Conservation (phyloP, 2,888 invertebrate genomes). For the Drosophila hamatofila region DNA sequence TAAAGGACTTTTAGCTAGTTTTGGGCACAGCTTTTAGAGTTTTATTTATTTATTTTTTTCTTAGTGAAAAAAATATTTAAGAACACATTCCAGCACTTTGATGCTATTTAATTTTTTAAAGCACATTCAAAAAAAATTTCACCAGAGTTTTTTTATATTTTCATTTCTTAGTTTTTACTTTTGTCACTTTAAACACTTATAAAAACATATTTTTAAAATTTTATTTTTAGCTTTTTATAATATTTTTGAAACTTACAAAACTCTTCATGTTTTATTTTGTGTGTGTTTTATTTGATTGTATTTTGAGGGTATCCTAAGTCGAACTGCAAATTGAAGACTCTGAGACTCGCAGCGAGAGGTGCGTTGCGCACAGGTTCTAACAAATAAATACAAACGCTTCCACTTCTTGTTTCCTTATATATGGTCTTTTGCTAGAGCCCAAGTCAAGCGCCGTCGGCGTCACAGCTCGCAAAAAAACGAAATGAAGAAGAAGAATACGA, state of each 20-base stretch:
- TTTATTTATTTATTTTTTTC: neutral
- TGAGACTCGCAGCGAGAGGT: constrained; percentile 45
- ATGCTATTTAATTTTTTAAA: neutral
- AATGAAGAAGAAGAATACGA: constrained; percentile 17
- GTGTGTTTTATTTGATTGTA: constrained; percentile 13
- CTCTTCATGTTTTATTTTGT: constrained; percentile 70
- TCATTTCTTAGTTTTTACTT: neutral
- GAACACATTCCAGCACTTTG: constrained; percentile 5
- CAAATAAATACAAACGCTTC: constrained; percentile 81
- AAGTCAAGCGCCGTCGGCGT: constrained; percentile 47
- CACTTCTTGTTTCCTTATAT: constrained; percentile 84
- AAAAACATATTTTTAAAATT: neutral
- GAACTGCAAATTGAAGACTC: constrained; percentile 32
- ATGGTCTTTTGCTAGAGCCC: constrained; percentile 67
- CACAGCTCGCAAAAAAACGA: constrained; percentile 33
- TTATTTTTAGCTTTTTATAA: neutral
- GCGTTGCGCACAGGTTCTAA: constrained; percentile 81
- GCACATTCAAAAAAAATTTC: constrained; percentile 26
- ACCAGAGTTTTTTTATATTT: neutral
- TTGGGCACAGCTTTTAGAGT: neutral
- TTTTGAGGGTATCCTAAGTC: constrained; percentile 40
- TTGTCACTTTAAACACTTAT: constrained; percentile 20
- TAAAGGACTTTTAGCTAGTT: neutral
- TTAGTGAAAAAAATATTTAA: neutral
- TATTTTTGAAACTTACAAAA: constrained; percentile 75